phyloP scores from a whole-genome alignment of 2,797 vertebrate genomes.

The Ispidina lecontei region DNA sequence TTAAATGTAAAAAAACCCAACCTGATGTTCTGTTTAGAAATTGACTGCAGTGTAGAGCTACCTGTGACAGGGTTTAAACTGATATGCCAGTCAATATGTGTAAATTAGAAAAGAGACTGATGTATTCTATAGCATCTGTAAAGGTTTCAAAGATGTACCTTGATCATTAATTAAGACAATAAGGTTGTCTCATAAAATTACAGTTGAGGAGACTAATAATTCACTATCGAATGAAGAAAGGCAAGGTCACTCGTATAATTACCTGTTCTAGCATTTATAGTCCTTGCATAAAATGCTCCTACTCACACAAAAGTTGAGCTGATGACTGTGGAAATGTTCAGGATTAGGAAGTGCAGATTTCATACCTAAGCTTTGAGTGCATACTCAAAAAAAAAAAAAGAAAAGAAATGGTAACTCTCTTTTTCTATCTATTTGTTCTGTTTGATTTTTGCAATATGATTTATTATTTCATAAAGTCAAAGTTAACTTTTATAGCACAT shows the following conservation, averaged over 20 bases:
- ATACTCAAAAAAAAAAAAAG: background rate
- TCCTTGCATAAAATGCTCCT: slow-evolving; percentile 6
- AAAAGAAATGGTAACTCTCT: background rate
- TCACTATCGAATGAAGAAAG: background rate
- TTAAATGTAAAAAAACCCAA: slow-evolving; percentile 10
- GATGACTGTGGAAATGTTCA: background rate
- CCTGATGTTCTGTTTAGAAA: background rate
- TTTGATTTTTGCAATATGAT: background rate
- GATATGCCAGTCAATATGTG: background rate
- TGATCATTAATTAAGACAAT: slow-evolving; percentile 41
- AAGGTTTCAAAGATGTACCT: slow-evolving; percentile 7
- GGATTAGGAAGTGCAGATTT: background rate
- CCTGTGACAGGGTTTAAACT: background rate
- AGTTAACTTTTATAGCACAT: background rate
- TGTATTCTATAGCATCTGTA: background rate
- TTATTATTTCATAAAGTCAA: background rate
- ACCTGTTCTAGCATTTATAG: slow-evolving; percentile 22
- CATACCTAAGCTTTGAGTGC: background rate
- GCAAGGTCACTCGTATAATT: slow-evolving; percentile 40
- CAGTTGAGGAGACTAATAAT: slow-evolving; percentile 21
- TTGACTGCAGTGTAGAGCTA: background rate
- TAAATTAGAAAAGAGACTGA: background rate
- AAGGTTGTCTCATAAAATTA: slow-evolving; percentile 32
- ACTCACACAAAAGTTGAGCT: background rate
- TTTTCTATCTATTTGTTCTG: background rate